phyloP scores from a whole-genome alignment of 2,113 vertebrate species.

The Ailuropoda melanoleuca region DNA sequence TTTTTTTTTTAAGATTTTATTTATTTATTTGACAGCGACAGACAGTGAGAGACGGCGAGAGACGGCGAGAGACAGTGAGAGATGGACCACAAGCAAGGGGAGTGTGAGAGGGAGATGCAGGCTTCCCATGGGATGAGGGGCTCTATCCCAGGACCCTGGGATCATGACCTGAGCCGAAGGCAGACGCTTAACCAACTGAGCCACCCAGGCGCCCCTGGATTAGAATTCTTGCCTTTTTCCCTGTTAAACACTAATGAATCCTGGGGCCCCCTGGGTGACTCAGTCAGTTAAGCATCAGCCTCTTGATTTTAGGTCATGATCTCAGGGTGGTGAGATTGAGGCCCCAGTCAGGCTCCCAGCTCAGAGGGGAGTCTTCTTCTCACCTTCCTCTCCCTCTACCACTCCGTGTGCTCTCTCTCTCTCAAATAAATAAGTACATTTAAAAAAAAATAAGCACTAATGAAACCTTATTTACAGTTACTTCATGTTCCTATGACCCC shows the following conservation, averaged over 20 bases:
- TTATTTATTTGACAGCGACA: too few species aligned
- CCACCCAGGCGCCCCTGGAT: neutral
- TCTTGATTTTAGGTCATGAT: neutral
- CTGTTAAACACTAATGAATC: neutral
- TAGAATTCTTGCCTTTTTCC: neutral
- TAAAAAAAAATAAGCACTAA: neutral
- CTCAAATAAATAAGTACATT: neutral
- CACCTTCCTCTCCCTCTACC: neutral
- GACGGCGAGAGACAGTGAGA: too few species aligned
- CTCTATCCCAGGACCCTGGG: too few species aligned
- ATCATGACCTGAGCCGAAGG: too few species aligned
- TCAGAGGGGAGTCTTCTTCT: neutral
- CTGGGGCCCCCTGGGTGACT: neutral
- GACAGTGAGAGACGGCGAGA: too few species aligned
- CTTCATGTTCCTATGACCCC: neutral
- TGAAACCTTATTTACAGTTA: neutral
- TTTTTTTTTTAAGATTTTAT: too few species aligned
- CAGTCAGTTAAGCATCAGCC: neutral
- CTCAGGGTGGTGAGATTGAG: neutral
- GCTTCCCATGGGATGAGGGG: too few species aligned
- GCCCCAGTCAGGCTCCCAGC: neutral
- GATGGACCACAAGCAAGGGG: too few species aligned
- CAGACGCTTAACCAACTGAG: too few species aligned
- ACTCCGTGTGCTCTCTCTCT: neutral
- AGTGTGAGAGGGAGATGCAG: too few species aligned